Percentiles rank a stretch among this genome's conserved stretches.
These are phyloP conservation scores for Epizoanthus scotinus DNA, from an alignment of 92 coral and sea anemone species.

Conservation along the genomic window DNA sequence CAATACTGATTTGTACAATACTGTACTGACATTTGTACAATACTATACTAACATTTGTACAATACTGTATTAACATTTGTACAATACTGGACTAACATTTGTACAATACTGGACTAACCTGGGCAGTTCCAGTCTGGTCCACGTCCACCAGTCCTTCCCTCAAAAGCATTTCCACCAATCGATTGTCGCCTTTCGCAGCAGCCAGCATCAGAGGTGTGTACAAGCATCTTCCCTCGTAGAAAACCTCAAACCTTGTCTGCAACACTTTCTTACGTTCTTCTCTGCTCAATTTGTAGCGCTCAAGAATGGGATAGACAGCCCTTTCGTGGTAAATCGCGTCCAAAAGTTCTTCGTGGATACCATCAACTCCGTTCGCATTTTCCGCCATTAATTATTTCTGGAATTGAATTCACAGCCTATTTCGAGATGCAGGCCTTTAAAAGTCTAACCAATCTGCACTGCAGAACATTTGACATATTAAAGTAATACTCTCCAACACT, in stretches of 20 bases:
- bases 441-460: not conserved
- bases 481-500: not conserved
- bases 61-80: no score
- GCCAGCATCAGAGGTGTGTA: slow-evolving; percentile 51
- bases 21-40: no score
- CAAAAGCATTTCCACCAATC: slow-evolving; percentile 39
- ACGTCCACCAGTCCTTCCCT: slow-evolving; percentile 44
- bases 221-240: slow-evolving; percentile 50
- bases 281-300: slow-evolving; percentile 38
- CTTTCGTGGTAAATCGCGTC: slow-evolving; percentile 32
- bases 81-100: not conserved
- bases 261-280: slow-evolving; percentile 47
- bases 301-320: slow-evolving; percentile 43
- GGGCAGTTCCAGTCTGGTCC: slow-evolving; percentile 53
- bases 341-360: slow-evolving; percentile 22
- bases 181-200: slow-evolving; percentile 52
- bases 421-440: not conserved
- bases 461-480: not conserved
- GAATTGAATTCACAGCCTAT: not conserved
- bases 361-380: slow-evolving; percentile 10
- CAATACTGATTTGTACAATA: not conserved
- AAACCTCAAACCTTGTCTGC: slow-evolving; percentile 53
- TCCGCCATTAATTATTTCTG: not conserved
- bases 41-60: no score
- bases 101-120: slow-evolving; percentile 29